A percentile compares a stretch with the other conserved stretches of the same genome.
Evolutionary conservation across 2,888 invertebrate genomes (phyloP).

Genomic region (Pseudanteris insignis): DNA sequence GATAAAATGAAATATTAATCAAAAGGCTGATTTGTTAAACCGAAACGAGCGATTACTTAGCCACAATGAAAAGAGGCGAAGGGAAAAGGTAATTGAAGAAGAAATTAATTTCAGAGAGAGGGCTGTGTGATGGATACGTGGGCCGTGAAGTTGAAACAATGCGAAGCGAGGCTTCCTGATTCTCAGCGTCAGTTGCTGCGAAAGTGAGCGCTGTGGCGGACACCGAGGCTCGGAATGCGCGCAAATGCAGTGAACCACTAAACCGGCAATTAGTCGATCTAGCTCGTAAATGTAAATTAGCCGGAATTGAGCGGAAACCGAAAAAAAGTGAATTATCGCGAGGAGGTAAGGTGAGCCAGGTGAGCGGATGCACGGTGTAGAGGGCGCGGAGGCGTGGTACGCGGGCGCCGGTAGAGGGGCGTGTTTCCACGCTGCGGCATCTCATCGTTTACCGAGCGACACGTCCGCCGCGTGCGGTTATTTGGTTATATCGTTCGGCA

Average conservation of each 20-base stretch:
- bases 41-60: neutral
- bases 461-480: slow-evolving; percentile 45
- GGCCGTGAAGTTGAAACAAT: slow-evolving; percentile 9
- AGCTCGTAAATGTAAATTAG: slow-evolving; percentile 65
- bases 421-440: slow-evolving; percentile 44
- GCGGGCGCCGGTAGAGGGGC: slow-evolving; percentile 40
- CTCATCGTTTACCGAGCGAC: slow-evolving; percentile 48
- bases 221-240: slow-evolving; percentile 50
- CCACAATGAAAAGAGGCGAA: neutral
- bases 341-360: slow-evolving; percentile 50
- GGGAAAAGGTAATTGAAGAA: neutral
- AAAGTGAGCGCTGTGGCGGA: neutral
- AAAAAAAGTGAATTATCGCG: slow-evolving; percentile 59
- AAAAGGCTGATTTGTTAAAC: no score
- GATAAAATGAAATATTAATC: no score
- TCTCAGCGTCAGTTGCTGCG: slow-evolving; percentile 26
- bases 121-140: neutral
- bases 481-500: slow-evolving; percentile 46
- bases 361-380: slow-evolving; percentile 54
- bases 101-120: slow-evolving; percentile 12
- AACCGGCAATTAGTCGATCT: slow-evolving; percentile 67
- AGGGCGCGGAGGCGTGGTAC: slow-evolving; percentile 43
- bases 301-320: slow-evolving; percentile 55
- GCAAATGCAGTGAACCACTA: slow-evolving; percentile 63
- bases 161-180: slow-evolving; percentile 21